A percentile compares a stretch with the other conserved stretches of the same genome.
Conservation (phyloP, 2,888 invertebrate species). For the Xestobium rufovillosum region DNA sequence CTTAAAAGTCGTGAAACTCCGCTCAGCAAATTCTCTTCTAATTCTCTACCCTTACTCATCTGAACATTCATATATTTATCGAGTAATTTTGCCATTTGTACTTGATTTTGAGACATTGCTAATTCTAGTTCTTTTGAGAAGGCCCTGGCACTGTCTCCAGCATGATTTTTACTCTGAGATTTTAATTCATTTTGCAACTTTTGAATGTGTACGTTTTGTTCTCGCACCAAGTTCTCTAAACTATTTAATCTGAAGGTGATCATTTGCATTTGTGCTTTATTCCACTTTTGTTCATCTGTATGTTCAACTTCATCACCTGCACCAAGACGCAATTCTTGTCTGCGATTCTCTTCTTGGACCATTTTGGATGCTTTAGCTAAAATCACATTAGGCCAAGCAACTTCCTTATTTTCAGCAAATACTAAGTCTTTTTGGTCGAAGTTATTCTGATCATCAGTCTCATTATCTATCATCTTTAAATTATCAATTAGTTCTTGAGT, state of each 20-base stretch:
- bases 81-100: conserved; percentile 34
- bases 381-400: conserved; percentile 31
- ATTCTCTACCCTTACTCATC: conserved; percentile 45
- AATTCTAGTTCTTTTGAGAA: conserved; percentile 37
- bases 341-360: conserved; percentile 24
- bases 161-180: conserved; percentile 22
- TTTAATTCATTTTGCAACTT: conserved; percentile 35
- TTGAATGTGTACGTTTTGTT: conserved; percentile 36
- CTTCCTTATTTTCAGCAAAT: conserved; percentile 21
- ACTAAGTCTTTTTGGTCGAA: conserved; percentile 16
- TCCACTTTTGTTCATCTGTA: conserved; percentile 19
- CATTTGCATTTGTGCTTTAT: conserved; percentile 31
- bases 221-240: conserved; percentile 35
- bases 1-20: conserved; percentile 50
- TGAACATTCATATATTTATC: conserved; percentile 39
- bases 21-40: conserved; percentile 47
- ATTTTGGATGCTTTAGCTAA: conserved; percentile 28
- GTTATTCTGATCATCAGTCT: conserved; percentile 20
- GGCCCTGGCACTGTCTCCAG: conserved; percentile 24
- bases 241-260: conserved; percentile 33
- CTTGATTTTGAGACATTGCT: conserved; percentile 37
- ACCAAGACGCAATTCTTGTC: conserved; percentile 9
- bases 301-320: conserved; percentile 20
- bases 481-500: conserved; percentile 38
- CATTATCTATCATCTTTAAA: conserved; percentile 26